Conservation (phyloP, 2,888 invertebrate species). For the Deilephila elpenor region DNA sequence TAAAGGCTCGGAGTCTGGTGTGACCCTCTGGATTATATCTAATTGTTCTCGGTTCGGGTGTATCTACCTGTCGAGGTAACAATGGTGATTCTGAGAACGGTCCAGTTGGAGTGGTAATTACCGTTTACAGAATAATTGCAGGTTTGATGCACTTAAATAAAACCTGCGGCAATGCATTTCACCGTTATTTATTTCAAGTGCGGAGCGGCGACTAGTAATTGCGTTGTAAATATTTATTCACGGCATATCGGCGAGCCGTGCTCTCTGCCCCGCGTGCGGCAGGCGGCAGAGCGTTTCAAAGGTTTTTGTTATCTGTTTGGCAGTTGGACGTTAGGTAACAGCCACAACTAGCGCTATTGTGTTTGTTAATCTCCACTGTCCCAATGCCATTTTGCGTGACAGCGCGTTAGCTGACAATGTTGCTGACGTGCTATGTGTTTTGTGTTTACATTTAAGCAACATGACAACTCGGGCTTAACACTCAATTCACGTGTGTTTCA, state of each 20-base stretch:
- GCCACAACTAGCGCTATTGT: neutral
- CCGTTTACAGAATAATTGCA: slow-evolving; percentile 52
- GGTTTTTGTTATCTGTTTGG: slow-evolving; percentile 49
- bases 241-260: slow-evolving; percentile 42
- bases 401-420: slow-evolving; percentile 52
- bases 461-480: slow-evolving; percentile 68
- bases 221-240: slow-evolving; percentile 49
- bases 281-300: slow-evolving; percentile 44
- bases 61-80: slow-evolving; percentile 41
- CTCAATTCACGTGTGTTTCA: slow-evolving; percentile 74
- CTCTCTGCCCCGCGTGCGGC: neutral
- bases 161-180: slow-evolving; percentile 35
- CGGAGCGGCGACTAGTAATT: slow-evolving; percentile 44
- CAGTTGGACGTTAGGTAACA: slow-evolving; percentile 44
- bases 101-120: slow-evolving; percentile 43
- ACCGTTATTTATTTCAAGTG: slow-evolving; percentile 45
- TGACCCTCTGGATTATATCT: slow-evolving; percentile 30
- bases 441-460: slow-evolving; percentile 66
- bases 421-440: slow-evolving; percentile 41
- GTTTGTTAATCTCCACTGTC: slow-evolving; percentile 27
- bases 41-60: slow-evolving; percentile 38
- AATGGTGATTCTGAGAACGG: slow-evolving; percentile 57
- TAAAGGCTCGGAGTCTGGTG: slow-evolving; percentile 38
- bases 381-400: slow-evolving; percentile 35
- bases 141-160: slow-evolving; percentile 45